A percentile compares a stretch with the other conserved stretches of the same genome.
These are phyloP conservation scores for Pandemis heparana DNA, from an alignment of 2,888 invertebrate genomes.

Conservation along the genomic window DNA sequence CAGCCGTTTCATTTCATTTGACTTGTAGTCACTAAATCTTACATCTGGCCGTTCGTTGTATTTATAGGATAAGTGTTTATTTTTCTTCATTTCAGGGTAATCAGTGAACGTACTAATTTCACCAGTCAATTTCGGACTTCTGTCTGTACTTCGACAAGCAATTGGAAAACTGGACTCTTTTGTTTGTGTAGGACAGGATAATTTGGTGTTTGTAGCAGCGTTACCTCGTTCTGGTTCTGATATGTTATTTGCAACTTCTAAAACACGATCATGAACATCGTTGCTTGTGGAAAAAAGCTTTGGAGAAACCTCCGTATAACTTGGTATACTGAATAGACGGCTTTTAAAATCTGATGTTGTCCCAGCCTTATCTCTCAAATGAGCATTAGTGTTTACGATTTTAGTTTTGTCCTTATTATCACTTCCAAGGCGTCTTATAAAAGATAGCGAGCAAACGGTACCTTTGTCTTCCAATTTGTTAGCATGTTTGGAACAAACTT, in stretches of 20 bases:
- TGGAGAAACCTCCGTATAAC: not conserved
- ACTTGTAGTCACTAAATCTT: not conserved
- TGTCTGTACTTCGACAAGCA: not conserved
- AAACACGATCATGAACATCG: not conserved
- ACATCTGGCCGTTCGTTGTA: not conserved
- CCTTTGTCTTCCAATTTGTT: not conserved
- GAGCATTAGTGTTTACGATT: not conserved
- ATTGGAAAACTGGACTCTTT: not conserved
- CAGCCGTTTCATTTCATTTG: conserved; percentile 2
- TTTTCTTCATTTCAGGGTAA: not conserved
- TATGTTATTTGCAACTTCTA: not conserved
- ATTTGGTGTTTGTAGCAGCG: not conserved
- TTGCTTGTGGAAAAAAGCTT: not conserved
- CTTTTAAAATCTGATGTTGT: not conserved
- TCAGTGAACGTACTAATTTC: not conserved
- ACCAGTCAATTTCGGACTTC: not conserved
- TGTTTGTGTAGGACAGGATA: not conserved
- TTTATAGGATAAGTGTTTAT: not conserved
- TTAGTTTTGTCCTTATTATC: not conserved
- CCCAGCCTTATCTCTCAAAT: not conserved
- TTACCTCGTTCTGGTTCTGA: not conserved
- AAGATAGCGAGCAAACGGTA: not conserved
- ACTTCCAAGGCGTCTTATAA: not conserved
- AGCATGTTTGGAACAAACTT: not conserved
- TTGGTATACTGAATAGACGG: not conserved